phyloP scores from a whole-genome alignment of 2,888 invertebrate genomes.

The Cheilosia pagana region DNA sequence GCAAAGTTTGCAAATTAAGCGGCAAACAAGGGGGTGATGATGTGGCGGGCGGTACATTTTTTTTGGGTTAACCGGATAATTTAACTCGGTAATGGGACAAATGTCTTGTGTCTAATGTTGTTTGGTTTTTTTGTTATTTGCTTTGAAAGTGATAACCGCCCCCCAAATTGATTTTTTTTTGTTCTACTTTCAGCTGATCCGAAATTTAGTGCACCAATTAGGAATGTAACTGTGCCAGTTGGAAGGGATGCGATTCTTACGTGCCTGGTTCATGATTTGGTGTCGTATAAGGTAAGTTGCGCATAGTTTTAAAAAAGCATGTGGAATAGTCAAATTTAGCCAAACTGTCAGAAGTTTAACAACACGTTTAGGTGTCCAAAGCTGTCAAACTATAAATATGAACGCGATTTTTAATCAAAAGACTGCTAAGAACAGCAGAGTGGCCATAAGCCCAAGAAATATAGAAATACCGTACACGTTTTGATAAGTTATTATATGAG shows the following conservation, averaged over 20 bases:
- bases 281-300: constrained; percentile 89
- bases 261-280: constrained; percentile 92
- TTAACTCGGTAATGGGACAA: constrained; percentile 72
- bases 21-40: constrained; percentile 24
- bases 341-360: too few species aligned
- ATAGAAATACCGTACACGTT: too few species aligned
- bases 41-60: background rate
- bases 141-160: constrained; percentile 53
- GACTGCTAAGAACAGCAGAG: too few species aligned
- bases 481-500: too few species aligned
- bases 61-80: constrained; percentile 63
- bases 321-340: too few species aligned
- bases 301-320: background rate
- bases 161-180: constrained; percentile 66
- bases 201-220: constrained; percentile 91
- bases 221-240: constrained; percentile 92
- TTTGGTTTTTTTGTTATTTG: constrained; percentile 10
- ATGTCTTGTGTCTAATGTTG: constrained; percentile 39
- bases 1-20: constrained; percentile 48
- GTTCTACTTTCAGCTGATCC: constrained; percentile 89
- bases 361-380: too few species aligned
- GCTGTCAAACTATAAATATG: too few species aligned
- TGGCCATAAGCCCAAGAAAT: too few species aligned
- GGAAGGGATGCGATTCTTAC: constrained; percentile 92
- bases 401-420: too few species aligned